Conservation (phyloP, 2,797 vertebrate species). For the Discoglossus pictus region DNA sequence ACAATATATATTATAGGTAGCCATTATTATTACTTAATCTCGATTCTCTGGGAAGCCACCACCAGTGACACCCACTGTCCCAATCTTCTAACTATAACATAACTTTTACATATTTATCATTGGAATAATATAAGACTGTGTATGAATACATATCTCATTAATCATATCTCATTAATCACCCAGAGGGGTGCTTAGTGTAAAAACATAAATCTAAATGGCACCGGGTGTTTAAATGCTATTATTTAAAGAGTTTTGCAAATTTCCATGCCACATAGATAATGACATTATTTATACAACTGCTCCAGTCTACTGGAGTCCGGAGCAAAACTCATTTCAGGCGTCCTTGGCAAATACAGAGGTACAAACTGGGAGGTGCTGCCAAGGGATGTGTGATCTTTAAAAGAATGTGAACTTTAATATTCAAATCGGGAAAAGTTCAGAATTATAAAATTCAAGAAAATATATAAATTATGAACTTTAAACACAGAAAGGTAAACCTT, state of each 20-base stretch:
- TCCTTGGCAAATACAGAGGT: not conserved
- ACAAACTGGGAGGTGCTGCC: not conserved
- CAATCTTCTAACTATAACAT: too few species aligned
- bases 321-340: not conserved
- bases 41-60: too few species aligned
- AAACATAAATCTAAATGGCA: slow-evolving; percentile 27
- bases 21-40: too few species aligned
- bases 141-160: slow-evolving; percentile 12
- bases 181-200: slow-evolving; percentile 14
- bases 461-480: slow-evolving; percentile 43
- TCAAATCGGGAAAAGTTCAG: slow-evolving; percentile 31
- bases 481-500: slow-evolving; percentile 1
- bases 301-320: not conserved
- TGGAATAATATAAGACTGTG: too few species aligned
- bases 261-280: slow-evolving; percentile 6
- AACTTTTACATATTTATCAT: too few species aligned
- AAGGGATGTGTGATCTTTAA: slow-evolving; percentile 34
- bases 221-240: slow-evolving; percentile 4
- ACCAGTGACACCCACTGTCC: too few species aligned
- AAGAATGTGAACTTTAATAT: slow-evolving; percentile 31
- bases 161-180: slow-evolving; percentile 16
- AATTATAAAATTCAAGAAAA: slow-evolving; percentile 29
- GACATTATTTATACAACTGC: not conserved
- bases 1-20: too few species aligned
- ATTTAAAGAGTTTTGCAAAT: not conserved